phyloP scores from a whole-genome alignment of 2,797 vertebrate species.

The Phataginus tetradactyla region DNA sequence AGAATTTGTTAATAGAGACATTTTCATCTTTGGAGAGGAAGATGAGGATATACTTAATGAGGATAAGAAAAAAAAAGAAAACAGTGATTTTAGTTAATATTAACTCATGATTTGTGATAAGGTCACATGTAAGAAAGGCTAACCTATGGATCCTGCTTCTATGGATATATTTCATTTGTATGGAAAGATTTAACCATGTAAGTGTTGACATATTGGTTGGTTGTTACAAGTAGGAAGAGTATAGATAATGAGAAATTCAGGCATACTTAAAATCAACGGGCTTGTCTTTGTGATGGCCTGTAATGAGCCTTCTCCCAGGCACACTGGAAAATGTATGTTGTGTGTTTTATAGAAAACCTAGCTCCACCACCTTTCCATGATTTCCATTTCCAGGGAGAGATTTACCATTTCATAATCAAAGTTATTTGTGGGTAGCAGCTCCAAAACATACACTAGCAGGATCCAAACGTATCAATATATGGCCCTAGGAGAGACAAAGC shows the following conservation, averaged over 20 bases:
- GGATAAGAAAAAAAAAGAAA: background rate
- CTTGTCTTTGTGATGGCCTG: background rate
- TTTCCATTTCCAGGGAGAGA: conserved; percentile 11
- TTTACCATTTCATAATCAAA: conserved; percentile 27
- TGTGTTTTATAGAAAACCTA: background rate
- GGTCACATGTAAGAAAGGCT: background rate
- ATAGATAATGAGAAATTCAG: conserved; percentile 40
- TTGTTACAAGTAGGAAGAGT: background rate
- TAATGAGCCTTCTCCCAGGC: background rate
- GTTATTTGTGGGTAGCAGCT: background rate
- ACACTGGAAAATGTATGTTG: background rate
- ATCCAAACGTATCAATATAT: background rate
- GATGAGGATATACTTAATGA: background rate
- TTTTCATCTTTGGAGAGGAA: background rate
- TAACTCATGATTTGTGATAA: background rate
- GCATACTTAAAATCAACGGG: background rate
- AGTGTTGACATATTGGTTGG: background rate
- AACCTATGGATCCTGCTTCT: background rate
- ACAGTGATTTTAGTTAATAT: background rate
- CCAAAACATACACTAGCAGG: background rate
- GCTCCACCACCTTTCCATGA: background rate
- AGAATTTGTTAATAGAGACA: background rate
- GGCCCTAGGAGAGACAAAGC: background rate
- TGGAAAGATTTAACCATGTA: background rate
- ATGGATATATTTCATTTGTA: background rate